Evolutionary conservation across 2,113 vertebrate species (phyloP), one percentile per base, ranked within the genome.

Genomic region (Empidonax traillii): DNA sequence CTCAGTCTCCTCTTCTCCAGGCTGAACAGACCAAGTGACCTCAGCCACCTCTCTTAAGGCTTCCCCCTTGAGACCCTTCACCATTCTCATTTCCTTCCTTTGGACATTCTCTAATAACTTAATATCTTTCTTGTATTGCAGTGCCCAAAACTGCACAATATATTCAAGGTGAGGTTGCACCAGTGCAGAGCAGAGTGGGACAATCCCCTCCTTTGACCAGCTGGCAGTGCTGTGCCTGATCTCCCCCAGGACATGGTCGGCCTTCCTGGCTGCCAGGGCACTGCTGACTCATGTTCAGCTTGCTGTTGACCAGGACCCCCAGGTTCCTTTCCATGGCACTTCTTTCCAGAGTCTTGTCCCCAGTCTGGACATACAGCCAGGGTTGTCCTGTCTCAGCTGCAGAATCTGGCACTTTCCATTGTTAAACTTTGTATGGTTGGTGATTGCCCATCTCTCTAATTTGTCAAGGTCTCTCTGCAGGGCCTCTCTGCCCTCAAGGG

Each of bases 171-270:
- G 68, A 71, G 49, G 52, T 5, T 0, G 1, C 31, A 31, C 17
- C 52, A 55, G 30, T 25, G 39, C 39, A 73, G 39, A 74, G 71
- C 39, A 74, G 52, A 72, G 37, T 1, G 0, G 22, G 71, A n/a
- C 39, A 56, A 44, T 56, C 52, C 52, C 31, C 31, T 44, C 7
- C 31, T 23, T 44, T 19, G 30, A 41, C 52, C 0, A 0, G 5
- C 44, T 76, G 44, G 35, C 0, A 4, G 12, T 68, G 73, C 37
- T 52, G 55, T 15, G 14, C 53, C 63, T 68, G 53, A 6, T 86
- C 53, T 3, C 1, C 14, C 20, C 39, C 33, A 51, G 37, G 16
- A 59, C 37, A 37, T 0, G 0, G 0, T 1, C 59, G 39, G 1
- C 23, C 20, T 11, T 49, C 30, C 41, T 43, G 31, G 35, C 58